phyloP scores from a whole-genome alignment of 1,140 invertebrate species.

The Aphelinus atriplicis region DNA sequence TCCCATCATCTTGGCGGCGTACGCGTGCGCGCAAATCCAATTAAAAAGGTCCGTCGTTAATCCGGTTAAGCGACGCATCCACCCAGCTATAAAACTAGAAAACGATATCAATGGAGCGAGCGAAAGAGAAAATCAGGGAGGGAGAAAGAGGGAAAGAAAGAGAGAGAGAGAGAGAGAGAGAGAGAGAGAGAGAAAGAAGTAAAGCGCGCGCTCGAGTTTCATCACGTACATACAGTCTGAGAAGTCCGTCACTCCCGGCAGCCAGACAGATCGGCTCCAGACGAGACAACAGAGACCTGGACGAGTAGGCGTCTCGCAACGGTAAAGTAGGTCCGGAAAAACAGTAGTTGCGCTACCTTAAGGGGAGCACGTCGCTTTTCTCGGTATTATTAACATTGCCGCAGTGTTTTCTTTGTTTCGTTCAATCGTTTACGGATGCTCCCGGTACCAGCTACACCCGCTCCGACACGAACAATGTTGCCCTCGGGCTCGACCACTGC shows the following conservation, averaged over 20 bases:
- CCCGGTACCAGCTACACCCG: neutral
- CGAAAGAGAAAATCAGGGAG: neutral
- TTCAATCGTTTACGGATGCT: slow-evolving; percentile 12
- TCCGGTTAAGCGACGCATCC: neutral
- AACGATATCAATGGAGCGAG: slow-evolving; percentile 16
- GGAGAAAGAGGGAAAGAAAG: neutral
- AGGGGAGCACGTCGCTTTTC: slow-evolving; percentile 44
- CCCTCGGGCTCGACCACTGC: no score
- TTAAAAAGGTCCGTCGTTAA: slow-evolving; percentile 11
- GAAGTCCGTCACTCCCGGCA: slow-evolving; percentile 20
- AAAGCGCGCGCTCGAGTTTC: slow-evolving; percentile 37
- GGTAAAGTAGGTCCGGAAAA: slow-evolving; percentile 30
- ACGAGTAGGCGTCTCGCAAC: slow-evolving; percentile 34
- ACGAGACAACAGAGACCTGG: slow-evolving; percentile 1
- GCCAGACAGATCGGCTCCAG: slow-evolving; percentile 41
- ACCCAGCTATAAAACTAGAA: slow-evolving; percentile 5
- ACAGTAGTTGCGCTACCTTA: slow-evolving; percentile 41
- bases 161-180: neutral
- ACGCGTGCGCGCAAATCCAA: neutral
- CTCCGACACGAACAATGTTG: no score
- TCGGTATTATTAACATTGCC: slow-evolving; percentile 41
- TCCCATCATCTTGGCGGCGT: no score
- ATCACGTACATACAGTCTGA: slow-evolving; percentile 40
- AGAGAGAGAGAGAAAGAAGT: neutral
- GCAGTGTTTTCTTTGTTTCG: slow-evolving; percentile 7